Evolutionary conservation across 2,113 vertebrate species (phyloP), one percentile per base, ranked within the genome.

Genomic region (Siphamia tubifer): DNA sequence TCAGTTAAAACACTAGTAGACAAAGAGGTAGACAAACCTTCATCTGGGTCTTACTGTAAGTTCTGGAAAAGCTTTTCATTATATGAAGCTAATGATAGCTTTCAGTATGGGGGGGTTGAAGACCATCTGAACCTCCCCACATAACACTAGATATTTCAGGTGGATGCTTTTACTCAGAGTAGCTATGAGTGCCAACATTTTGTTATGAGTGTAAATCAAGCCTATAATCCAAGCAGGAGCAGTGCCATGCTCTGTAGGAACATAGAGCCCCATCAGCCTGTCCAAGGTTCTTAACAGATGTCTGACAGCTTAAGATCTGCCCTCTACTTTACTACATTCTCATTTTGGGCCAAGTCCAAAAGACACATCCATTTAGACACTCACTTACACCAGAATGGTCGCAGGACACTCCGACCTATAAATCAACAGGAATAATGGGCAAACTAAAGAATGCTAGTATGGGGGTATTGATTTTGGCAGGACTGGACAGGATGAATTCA

Each of bases 361-460:
- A 70, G 16, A 69, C 30, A 57, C 48, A 69, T 80, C 61, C 60
- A 25, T 58, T 77, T 23, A 73, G 49, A 66, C 0, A 3, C 35
- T 58, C 0, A 1, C 61, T 77, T 68, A 42, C 45, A 64, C 69
- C 63, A 66, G 21, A 70, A 65, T 48, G 36, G 77, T 70, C 55
- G 38, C 60, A 62, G 60, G 64, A 79, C 70, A 70, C 24, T 43
- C 9, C 2, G 35, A 47, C 68, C 58, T 24, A 68, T 77, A 68
- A 60, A 74, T 74, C 61, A 73, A 68, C 45, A 71, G 72, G 54
- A 70, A 63, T 48, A 66, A 82, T 30, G 38, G 53, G 12, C 56
- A 67, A 42, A 71, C 15, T 48, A 31, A 48, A 60, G 23, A 36
- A 73, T 56, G 49, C 47, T 62, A 68, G 30, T 36, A 21, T 15